Evolutionary conservation across 2,113 vertebrate genomes (phyloP).

Genomic region (Microtus richardsoni): DNA sequence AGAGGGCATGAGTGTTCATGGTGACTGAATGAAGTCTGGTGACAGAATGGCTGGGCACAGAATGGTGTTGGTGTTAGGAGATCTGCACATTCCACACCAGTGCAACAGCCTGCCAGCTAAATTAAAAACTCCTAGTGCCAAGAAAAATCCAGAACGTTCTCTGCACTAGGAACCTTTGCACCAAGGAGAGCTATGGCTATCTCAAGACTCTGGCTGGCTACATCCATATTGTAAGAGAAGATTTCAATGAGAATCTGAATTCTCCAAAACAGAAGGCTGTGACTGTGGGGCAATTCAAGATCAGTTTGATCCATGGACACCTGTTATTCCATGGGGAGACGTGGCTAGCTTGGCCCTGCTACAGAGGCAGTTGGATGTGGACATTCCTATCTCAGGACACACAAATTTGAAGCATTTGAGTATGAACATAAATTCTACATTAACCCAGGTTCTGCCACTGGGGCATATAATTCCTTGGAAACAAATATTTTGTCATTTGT

Average conservation of each 20-base stretch:
- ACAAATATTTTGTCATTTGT: slow-evolving; percentile 99
- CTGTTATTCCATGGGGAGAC: slow-evolving; percentile 99
- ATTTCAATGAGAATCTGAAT: slow-evolving; percentile 99
- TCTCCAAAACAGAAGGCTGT: slow-evolving; percentile 99
- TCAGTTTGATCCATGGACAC: slow-evolving; percentile 98
- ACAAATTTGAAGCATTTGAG: slow-evolving; percentile 99
- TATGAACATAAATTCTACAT: slow-evolving; percentile 99
- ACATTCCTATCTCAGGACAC: slow-evolving; percentile 99
- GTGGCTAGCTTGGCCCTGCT: slow-evolving; percentile 97
- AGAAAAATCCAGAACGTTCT: slow-evolving; percentile 99
- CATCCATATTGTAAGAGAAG: slow-evolving; percentile 97
- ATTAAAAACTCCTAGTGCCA: slow-evolving; percentile 98
- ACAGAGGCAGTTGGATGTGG: slow-evolving; percentile 97
- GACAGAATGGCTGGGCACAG: slow-evolving; percentile 80
- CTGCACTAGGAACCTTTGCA: slow-evolving; percentile 98
- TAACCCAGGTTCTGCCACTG: slow-evolving; percentile 99
- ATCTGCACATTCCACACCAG: slow-evolving; percentile 98
- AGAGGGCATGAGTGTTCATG: slow-evolving; percentile 53
- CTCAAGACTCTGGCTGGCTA: slow-evolving; percentile 99
- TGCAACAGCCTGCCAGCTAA: slow-evolving; percentile 99
- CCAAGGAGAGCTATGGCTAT: slow-evolving; percentile 99
- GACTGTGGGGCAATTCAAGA: slow-evolving; percentile 98
- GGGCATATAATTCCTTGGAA: slow-evolving; percentile 97
- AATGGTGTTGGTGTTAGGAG: slow-evolving; percentile 98
- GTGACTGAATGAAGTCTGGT: slow-evolving; percentile 64